A percentile compares a stretch with the other conserved stretches of the same genome.
phyloP scores from a whole-genome alignment of 30 jellyfish, hydroid and myxozoan species.

The Mastigias papua region DNA sequence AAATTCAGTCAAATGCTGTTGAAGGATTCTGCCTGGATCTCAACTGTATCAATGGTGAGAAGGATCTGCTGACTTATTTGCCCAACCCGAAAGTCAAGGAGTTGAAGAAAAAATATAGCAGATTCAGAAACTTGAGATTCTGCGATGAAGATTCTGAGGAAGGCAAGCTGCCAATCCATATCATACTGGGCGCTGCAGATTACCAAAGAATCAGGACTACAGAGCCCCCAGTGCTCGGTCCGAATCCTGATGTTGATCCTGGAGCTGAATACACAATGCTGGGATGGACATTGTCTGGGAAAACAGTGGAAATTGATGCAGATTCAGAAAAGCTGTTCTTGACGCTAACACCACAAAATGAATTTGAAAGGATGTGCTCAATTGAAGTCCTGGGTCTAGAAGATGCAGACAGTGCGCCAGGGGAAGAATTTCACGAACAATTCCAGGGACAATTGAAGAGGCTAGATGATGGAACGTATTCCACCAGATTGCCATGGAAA shows the following conservation, averaged over 20 bases:
- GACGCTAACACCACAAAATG: conserved; percentile 23
- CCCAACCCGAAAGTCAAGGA: conserved; percentile 44
- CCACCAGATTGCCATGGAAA: conserved; percentile 66
- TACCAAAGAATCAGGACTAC: conserved; percentile 63
- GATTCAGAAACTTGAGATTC: conserved; percentile 30
- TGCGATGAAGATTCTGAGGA: conserved; percentile 54
- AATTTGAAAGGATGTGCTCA: conserved; percentile 57
- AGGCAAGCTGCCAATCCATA: conserved; percentile 72
- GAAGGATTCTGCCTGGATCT: conserved; percentile 21
- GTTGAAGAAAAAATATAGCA: conserved; percentile 42
- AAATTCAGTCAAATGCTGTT: conserved; percentile 26
- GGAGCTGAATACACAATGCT: conserved; percentile 82
- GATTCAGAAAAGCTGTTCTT: conserved; percentile 36
- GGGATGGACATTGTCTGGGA: conserved; percentile 72
- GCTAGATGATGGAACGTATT: conserved; percentile 73
- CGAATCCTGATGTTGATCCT: conserved; percentile 70
- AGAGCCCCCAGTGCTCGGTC: conserved; percentile 78
- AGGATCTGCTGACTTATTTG: conserved; percentile 32
- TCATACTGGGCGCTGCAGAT: conserved; percentile 65
- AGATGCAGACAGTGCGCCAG: conserved; percentile 50
- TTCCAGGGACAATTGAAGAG: conserved; percentile 48
- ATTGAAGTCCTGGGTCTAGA: conserved; percentile 41
- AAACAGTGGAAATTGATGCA: conserved; percentile 45
- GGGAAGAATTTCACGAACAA: conserved; percentile 50
- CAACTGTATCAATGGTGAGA: conserved; percentile 57